A percentile compares a stretch with the other conserved stretches of the same genome.
Conservation (phyloP, 2,113 vertebrate genomes). For the Lethenteron reissneri region DNA sequence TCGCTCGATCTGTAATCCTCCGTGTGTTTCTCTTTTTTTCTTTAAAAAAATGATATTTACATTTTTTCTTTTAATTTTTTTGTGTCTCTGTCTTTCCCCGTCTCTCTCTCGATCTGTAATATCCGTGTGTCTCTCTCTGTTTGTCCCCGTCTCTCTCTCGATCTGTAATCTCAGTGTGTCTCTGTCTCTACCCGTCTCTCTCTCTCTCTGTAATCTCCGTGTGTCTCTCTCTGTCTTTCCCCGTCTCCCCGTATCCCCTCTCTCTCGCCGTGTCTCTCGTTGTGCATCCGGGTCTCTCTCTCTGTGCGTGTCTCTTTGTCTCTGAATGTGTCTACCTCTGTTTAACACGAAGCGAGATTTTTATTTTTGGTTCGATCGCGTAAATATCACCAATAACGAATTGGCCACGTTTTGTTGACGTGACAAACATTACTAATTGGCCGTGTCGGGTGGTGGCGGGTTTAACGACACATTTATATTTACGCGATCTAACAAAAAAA, state of each 20-base stretch:
- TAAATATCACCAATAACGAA: too few species aligned
- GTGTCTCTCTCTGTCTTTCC: background rate
- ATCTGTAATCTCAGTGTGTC: conserved; percentile 1
- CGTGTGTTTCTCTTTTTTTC: background rate
- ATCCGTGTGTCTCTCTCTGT: background rate
- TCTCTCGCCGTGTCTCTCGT: too few species aligned
- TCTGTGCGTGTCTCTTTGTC: too few species aligned
- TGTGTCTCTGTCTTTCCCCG: background rate
- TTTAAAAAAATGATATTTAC: background rate
- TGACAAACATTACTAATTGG: too few species aligned
- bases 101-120: background rate
- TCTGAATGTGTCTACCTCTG: too few species aligned
- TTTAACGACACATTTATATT: too few species aligned
- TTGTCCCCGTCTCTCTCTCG: background rate
- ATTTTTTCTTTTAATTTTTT: background rate
- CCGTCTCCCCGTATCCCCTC: background rate
- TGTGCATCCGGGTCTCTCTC: too few species aligned
- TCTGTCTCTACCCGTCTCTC: background rate
- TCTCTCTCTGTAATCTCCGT: background rate
- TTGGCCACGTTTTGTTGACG: too few species aligned
- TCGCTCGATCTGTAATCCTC: background rate
- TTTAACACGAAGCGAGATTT: too few species aligned
- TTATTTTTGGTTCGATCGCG: too few species aligned
- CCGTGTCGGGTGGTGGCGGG: too few species aligned
- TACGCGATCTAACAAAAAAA: too few species aligned